A percentile compares a stretch with the other conserved stretches of the same genome.
phyloP scores from a whole-genome alignment of 2,797 vertebrate genomes.

The Sorex maritimensis region DNA sequence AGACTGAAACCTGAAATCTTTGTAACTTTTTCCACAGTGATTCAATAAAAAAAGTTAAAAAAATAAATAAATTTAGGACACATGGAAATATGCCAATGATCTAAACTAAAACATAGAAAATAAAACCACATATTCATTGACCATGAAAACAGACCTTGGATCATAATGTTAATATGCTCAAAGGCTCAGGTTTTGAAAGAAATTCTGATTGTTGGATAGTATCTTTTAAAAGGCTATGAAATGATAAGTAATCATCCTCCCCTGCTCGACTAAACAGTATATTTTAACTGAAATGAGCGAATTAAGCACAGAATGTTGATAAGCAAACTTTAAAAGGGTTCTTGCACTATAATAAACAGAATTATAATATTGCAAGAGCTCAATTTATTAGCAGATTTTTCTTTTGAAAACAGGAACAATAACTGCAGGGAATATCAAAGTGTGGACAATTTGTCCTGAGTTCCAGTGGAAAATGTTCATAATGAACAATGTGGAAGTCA shows the following conservation, averaged over 20 bases:
- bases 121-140: neutral
- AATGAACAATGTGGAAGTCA: slow-evolving; percentile 6
- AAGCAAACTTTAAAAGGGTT: slow-evolving; percentile 59
- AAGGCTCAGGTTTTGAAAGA: slow-evolving; percentile 48
- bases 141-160: slow-evolving; percentile 38
- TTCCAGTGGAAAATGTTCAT: slow-evolving; percentile 64
- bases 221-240: slow-evolving; percentile 30
- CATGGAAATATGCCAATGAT: slow-evolving; percentile 45
- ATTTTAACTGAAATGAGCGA: slow-evolving; percentile 38
- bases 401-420: slow-evolving; percentile 65
- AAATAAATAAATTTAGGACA: too few relatives aligned
- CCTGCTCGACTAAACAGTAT: neutral
- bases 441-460: slow-evolving; percentile 32
- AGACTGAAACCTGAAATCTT: too few relatives aligned
- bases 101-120: slow-evolving; percentile 27
- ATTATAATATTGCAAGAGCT: slow-evolving; percentile 44
- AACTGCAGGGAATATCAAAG: slow-evolving; percentile 29
- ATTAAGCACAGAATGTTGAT: slow-evolving; percentile 3
- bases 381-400: slow-evolving; percentile 57
- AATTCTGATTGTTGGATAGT: slow-evolving; percentile 37
- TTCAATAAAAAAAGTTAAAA: too few relatives aligned
- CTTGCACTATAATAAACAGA: slow-evolving; percentile 49
- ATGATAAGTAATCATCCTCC: neutral
- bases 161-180: slow-evolving; percentile 25
- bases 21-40: too few relatives aligned